phyloP scores from a whole-genome alignment of 2,797 vertebrate genomes.

The Aphelocoma californica region DNA sequence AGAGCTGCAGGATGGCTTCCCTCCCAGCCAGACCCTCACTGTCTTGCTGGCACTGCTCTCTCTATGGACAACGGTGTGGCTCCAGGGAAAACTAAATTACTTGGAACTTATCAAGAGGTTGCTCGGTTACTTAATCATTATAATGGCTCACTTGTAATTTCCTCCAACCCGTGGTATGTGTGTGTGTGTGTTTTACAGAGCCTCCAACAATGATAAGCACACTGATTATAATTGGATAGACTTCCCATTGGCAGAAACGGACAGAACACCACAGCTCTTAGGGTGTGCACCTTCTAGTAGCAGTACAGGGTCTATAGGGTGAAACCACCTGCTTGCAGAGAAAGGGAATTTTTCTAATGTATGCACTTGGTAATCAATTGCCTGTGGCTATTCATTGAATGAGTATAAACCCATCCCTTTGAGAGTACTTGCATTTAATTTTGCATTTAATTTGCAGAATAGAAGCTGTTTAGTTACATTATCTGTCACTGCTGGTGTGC shows the following conservation, averaged over 20 bases:
- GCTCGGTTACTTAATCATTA: neutral
- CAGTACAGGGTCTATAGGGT: neutral
- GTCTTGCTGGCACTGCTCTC: neutral
- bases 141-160: slow-evolving; percentile 1
- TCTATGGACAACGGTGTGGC: neutral
- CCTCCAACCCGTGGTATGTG: neutral
- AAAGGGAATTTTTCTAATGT: neutral
- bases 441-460: slow-evolving; percentile 24
- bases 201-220: neutral
- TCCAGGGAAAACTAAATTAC: slow-evolving; percentile 22
- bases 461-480: neutral
- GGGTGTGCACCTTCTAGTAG: neutral
- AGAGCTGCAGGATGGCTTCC: neutral
- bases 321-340: neutral
- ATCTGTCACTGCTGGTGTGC: neutral
- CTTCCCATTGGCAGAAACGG: neutral
- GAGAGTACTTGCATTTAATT: slow-evolving; percentile 27
- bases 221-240: neutral
- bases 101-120: slow-evolving; percentile 26
- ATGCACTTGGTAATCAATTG: neutral
- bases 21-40: neutral
- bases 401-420: neutral
- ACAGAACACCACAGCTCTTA: neutral
- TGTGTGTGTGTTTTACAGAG: neutral
- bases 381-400: neutral